These are phyloP conservation scores for Synodontis membranacea DNA, from an alignment of 2,113 vertebrate genomes.

Conservation along the genomic window DNA sequence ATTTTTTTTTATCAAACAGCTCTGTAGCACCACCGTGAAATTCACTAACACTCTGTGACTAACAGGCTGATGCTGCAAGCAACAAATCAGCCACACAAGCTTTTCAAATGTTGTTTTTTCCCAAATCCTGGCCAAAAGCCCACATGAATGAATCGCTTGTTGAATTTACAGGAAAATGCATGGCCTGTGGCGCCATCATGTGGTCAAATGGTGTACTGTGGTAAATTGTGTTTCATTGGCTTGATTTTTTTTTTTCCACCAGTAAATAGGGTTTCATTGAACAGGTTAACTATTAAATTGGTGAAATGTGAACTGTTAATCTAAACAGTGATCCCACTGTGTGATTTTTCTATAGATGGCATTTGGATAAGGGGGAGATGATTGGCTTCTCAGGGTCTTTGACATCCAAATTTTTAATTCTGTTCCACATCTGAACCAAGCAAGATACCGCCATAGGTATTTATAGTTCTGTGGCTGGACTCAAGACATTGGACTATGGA, in stretches of 20 bases:
- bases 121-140: background rate
- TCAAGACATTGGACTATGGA: too few relatives aligned
- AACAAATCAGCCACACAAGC: background rate
- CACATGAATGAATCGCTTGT: background rate
- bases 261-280: too few relatives aligned
- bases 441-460: background rate
- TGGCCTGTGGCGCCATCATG: slow-evolving; percentile 59
- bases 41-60: background rate
- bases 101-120: background rate
- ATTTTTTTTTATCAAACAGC: background rate
- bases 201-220: slow-evolving; percentile 35
- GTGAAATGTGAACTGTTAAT: too few relatives aligned
- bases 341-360: background rate
- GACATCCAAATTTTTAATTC: too few relatives aligned
- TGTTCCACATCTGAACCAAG: background rate
- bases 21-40: background rate
- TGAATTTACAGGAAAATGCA: too few relatives aligned
- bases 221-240: background rate
- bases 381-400: background rate
- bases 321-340: background rate
- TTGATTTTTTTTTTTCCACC: too few relatives aligned
- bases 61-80: background rate
- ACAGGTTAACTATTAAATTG: too few relatives aligned
- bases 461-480: too few relatives aligned
- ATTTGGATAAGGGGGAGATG: background rate